phyloP scores from a whole-genome alignment of 2,888 invertebrate species.

The Drosophila stalkeri region DNA sequence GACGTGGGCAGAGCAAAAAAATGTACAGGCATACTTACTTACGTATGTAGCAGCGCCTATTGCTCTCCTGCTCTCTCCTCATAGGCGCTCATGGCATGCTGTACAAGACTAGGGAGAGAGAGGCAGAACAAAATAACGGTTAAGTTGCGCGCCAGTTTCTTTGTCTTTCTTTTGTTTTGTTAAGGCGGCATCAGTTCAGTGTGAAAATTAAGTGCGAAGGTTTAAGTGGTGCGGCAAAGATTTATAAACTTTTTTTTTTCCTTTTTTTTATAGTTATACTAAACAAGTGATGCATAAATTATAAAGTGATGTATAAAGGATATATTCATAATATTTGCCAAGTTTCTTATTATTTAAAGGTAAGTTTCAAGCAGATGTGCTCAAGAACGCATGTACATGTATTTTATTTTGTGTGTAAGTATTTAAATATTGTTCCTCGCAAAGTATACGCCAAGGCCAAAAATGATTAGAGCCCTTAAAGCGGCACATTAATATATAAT shows the following conservation, averaged over 20 bases:
- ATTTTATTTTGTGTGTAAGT: background rate
- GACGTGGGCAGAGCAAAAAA: background rate
- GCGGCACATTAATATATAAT: background rate
- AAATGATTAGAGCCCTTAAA: background rate
- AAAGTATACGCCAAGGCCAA: background rate
- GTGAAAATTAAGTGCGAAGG: background rate
- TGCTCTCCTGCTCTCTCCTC: background rate
- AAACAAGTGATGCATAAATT: background rate
- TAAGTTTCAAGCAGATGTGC: background rate
- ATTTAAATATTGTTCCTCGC: background rate
- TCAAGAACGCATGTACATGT: background rate
- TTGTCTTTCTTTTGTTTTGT: background rate
- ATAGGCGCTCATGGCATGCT: background rate
- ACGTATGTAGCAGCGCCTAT: background rate
- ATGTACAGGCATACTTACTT: background rate
- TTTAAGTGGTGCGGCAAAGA: background rate
- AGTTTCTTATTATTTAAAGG: background rate
- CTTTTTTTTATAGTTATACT: background rate
- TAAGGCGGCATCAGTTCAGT: background rate
- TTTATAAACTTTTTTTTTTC: background rate
- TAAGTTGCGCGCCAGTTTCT: constrained; percentile 2
- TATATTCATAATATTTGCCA: background rate
- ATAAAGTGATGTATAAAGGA: background rate
- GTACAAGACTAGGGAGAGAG: background rate
- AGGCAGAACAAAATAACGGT: background rate